These are phyloP conservation scores for Ornithoptera alexandrae DNA, from an alignment of 2,888 invertebrate genomes.

Conservation along the genomic window DNA sequence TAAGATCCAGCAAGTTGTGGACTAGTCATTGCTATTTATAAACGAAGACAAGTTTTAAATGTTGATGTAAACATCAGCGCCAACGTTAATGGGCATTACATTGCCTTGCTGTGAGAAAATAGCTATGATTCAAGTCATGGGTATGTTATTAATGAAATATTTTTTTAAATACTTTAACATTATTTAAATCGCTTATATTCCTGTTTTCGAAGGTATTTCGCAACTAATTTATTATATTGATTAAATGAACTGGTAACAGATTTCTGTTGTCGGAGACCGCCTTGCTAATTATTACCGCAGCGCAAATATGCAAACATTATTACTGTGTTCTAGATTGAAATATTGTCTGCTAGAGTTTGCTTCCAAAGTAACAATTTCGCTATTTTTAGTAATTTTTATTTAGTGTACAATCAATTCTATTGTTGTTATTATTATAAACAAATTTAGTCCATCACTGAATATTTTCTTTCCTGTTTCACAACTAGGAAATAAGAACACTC, in stretches of 20 bases:
- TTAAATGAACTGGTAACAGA: no score
- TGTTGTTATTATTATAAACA: background rate
- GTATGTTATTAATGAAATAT: constrained; percentile 25
- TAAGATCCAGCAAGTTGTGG: constrained; percentile 10
- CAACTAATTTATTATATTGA: no score
- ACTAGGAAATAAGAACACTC: background rate
- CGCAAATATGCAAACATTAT: no score
- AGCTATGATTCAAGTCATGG: constrained; percentile 21
- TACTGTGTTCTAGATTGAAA: no score
- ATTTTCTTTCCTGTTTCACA: background rate
- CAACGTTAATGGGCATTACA: constrained; percentile 25
- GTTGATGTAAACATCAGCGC: constrained; percentile 36
- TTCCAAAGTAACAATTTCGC: no score
- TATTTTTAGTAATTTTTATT: no score
- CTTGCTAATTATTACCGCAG: no score
- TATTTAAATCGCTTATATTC: no score
- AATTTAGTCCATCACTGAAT: background rate
- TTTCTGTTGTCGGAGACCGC: no score
- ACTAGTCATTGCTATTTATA: constrained; percentile 47
- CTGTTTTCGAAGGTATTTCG: no score
- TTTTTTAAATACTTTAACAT: background rate
- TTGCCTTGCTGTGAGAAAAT: constrained; percentile 25
- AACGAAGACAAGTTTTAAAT: constrained; percentile 43
- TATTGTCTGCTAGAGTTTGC: no score
- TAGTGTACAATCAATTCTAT: background rate